Evolutionary conservation across 2,888 invertebrate genomes (phyloP).

Genomic region (Agapostemon virescens): DNA sequence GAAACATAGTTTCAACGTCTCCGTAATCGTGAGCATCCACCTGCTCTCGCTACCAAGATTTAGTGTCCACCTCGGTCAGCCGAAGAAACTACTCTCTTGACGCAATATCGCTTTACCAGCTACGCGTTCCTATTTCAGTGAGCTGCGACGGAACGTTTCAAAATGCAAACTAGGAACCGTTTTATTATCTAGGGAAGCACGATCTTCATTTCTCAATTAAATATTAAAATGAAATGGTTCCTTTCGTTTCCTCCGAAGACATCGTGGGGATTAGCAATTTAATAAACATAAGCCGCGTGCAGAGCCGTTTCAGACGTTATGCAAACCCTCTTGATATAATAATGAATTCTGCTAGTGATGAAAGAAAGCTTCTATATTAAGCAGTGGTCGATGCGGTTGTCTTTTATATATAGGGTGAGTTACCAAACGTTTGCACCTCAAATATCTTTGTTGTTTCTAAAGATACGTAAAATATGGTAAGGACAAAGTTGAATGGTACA

Average conservation of each 20-base stretch:
- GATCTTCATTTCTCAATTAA: neutral
- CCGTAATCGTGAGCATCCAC: slow-evolving; percentile 56
- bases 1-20: slow-evolving; percentile 67
- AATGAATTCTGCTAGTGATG: neutral
- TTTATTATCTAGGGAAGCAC: neutral
- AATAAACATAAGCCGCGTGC: neutral
- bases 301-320: neutral
- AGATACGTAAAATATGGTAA: too few species aligned
- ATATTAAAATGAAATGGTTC: neutral
- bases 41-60: slow-evolving; percentile 65
- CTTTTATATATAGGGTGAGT: too few species aligned
- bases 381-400: too few species aligned
- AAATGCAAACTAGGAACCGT: slow-evolving; percentile 13
- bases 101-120: slow-evolving; percentile 56
- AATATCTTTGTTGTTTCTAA: too few species aligned
- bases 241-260: neutral
- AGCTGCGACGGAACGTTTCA: slow-evolving; percentile 11
- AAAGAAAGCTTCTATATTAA: neutral
- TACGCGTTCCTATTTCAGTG: slow-evolving; percentile 37
- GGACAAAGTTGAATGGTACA: too few species aligned
- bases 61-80: slow-evolving; percentile 59
- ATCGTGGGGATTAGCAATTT: neutral
- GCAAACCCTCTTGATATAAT: neutral
- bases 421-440: too few species aligned
- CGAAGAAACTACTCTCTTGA: slow-evolving; percentile 60